Percentiles rank a stretch among this genome's conserved stretches.
phyloP scores from a whole-genome alignment of 53 echinoderm and acorn worm species.

The Arbacia lixula region DNA sequence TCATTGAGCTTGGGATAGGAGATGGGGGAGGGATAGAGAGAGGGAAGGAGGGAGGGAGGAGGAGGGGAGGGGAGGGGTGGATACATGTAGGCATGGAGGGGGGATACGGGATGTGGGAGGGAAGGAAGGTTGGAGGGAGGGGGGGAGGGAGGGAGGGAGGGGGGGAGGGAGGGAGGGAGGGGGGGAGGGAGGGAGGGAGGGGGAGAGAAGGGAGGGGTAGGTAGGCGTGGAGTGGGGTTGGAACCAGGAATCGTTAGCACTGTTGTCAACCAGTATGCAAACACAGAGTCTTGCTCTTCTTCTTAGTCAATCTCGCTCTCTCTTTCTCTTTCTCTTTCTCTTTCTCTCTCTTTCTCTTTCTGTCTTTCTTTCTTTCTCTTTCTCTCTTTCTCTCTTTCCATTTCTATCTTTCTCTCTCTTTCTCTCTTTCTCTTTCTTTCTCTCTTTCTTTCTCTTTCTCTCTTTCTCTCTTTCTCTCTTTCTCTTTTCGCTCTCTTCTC shows the following conservation, averaged over 20 bases:
- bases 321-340: constrained; percentile 17
- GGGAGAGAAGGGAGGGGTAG: constrained; percentile 36
- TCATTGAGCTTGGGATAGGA: constrained; percentile 9
- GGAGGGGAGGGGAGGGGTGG: constrained; percentile 17
- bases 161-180: constrained; percentile 26
- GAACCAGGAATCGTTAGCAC: constrained; percentile 44
- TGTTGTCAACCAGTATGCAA: constrained; percentile 19
- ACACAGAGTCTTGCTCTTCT: constrained; percentile 1
- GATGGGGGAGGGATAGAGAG: neutral
- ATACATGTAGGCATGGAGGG: constrained; percentile 31
- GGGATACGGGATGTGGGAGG: constrained; percentile 21
- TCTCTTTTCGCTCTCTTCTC: neutral
- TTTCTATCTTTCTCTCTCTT: neutral
- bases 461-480: neutral
- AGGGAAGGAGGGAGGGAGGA: neutral
- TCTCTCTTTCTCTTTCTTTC: neutral
- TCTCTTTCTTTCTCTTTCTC: neutral
- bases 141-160: constrained; percentile 17
- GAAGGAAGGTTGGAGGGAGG: constrained; percentile 13
- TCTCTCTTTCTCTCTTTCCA: neutral
- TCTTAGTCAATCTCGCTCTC: constrained; percentile 16
- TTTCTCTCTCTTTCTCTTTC: neutral
- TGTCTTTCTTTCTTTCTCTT: too few relatives aligned
- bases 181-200: constrained; percentile 28
- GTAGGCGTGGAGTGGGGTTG: constrained; percentile 28